Conservation (phyloP, 2,888 invertebrate species). For the Cheiracanthium punctorium region DNA sequence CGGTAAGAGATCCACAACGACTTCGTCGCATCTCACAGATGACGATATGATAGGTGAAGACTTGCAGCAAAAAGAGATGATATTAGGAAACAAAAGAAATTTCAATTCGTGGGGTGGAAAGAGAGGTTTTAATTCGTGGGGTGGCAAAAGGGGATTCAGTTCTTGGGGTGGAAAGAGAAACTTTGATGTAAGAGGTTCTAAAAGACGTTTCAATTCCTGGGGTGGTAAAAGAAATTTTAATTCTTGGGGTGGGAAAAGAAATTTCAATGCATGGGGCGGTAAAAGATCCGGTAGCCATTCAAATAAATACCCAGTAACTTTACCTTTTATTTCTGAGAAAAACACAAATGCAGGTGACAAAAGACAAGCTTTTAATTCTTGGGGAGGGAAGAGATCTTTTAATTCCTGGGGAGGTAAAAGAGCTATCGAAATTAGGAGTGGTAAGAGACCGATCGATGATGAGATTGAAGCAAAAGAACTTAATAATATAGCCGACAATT, state of each 20-base stretch:
- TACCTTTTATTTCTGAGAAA: background rate
- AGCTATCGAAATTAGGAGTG: background rate
- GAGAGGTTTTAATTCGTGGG: conserved; percentile 15
- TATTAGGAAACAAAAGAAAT: background rate
- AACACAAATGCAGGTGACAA: conserved; percentile 5
- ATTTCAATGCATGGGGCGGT: conserved; percentile 39
- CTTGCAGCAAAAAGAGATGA: too few species aligned
- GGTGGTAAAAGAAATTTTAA: conserved; percentile 15
- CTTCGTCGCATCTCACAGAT: background rate
- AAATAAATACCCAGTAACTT: background rate
- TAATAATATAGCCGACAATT: background rate
- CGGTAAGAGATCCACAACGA: background rate
- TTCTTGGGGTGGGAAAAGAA: conserved; percentile 38
- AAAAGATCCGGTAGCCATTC: conserved; percentile 1
- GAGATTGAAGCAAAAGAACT: background rate
- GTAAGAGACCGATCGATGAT: background rate
- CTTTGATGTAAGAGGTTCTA: background rate
- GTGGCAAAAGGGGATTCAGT: background rate
- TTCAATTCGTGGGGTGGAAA: background rate
- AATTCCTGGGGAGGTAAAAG: conserved; percentile 41
- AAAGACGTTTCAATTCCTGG: conserved; percentile 14
- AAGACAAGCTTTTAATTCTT: conserved; percentile 18
- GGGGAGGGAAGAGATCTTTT: conserved; percentile 28
- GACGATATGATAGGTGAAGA: background rate
- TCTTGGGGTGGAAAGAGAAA: conserved; percentile 15